Evolutionary conservation across 2,888 invertebrate species (phyloP).

Genomic region (Leucophenga montana): DNA sequence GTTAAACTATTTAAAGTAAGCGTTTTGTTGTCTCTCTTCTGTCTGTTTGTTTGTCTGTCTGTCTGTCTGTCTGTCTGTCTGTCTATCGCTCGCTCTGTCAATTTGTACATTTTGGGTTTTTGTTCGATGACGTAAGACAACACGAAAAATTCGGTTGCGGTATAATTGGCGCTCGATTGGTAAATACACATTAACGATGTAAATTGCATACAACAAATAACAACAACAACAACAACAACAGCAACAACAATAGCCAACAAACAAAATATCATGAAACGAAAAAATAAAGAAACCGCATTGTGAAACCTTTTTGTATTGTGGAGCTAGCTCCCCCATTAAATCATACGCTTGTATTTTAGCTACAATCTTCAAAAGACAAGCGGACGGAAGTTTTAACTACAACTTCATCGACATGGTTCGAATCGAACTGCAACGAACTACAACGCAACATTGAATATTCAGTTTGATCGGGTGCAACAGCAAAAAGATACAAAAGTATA

Average conservation of each 20-base stretch:
- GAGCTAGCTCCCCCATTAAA: not conserved
- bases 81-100: conserved; percentile 6
- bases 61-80: conserved; percentile 11
- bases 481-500: too few relatives aligned
- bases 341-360: too few relatives aligned
- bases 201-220: conserved; percentile 20
- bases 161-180: conserved; percentile 62
- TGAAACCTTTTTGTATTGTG: conserved; percentile 8
- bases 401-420: too few relatives aligned
- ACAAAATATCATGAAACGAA: not conserved
- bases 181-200: conserved; percentile 46
- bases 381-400: too few relatives aligned
- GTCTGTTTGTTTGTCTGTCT: not conserved
- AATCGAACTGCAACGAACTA: too few relatives aligned
- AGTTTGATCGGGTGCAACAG: too few relatives aligned
- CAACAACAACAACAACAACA: not conserved
- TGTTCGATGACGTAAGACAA: conserved; percentile 9
- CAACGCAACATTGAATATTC: too few relatives aligned
- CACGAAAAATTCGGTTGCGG: conserved; percentile 14
- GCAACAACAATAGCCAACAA: not conserved
- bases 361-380: too few relatives aligned
- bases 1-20: not conserved
- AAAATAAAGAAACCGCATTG: conserved; percentile 2
- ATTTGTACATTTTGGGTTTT: conserved; percentile 29
- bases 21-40: conserved; percentile 4